Conservation (phyloP, 2,797 vertebrate species). For the Dermochelys coriacea region DNA sequence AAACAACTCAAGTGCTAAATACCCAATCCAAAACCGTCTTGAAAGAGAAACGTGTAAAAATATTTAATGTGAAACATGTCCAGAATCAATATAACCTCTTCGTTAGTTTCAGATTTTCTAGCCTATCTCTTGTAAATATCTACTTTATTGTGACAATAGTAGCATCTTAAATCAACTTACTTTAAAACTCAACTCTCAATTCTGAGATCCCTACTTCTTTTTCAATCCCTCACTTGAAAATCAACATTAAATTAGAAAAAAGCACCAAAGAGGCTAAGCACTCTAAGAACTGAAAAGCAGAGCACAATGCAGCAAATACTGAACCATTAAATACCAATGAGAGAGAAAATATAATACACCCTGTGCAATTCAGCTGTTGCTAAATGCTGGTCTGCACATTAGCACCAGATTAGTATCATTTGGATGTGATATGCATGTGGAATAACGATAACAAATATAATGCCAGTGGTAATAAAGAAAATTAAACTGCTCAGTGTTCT, state of each 20-base stretch:
- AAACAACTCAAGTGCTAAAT: not conserved
- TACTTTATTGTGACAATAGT: not conserved
- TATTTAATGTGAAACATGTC: not conserved
- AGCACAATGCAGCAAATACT: not conserved
- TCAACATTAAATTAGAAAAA: slow-evolving; percentile 6
- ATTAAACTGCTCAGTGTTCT: not conserved
- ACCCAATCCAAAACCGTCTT: not conserved
- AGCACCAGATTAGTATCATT: slow-evolving; percentile 49
- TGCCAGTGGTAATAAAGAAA: slow-evolving; percentile 21
- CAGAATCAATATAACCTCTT: not conserved
- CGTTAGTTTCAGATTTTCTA: not conserved
- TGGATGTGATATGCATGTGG: slow-evolving; percentile 38
- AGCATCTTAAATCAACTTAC: not conserved
- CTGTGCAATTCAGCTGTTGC: slow-evolving; percentile 43
- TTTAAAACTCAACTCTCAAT: not conserved
- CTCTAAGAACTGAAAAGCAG: slow-evolving; percentile 14
- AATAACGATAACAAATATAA: slow-evolving; percentile 11
- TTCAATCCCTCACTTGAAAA: not conserved
- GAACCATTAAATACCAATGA: slow-evolving; percentile 17
- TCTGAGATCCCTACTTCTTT: not conserved
- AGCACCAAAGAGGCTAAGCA: not conserved
- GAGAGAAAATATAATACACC: slow-evolving; percentile 7
- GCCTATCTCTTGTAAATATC: not conserved
- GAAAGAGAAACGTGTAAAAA: not conserved
- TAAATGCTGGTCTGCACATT: slow-evolving; percentile 58